Conservation (phyloP, 2,113 vertebrate genomes). For the Gymnobelideus leadbeateri region DNA sequence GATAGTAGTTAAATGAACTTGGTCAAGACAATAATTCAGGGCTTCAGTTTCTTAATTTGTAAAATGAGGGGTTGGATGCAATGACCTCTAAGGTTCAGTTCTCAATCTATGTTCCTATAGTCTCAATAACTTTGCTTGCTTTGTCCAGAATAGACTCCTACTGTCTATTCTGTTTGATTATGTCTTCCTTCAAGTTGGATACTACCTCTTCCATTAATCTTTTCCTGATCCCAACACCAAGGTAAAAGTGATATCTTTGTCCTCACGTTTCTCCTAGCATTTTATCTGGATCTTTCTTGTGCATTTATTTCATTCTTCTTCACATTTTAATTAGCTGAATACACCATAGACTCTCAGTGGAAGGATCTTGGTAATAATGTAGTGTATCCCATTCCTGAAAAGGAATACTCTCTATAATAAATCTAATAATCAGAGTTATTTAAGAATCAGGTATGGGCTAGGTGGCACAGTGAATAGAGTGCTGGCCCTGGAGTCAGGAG, state of each 20-base stretch:
- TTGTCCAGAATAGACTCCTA: not conserved
- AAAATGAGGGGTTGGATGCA: not conserved
- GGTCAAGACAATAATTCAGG: not conserved
- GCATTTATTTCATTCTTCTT: not conserved
- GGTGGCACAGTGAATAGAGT: no score
- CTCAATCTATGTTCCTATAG: not conserved
- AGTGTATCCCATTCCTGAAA: not conserved
- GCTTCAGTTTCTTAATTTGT: not conserved
- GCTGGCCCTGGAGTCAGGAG: no score
- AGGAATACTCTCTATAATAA: not conserved
- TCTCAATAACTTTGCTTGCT: not conserved
- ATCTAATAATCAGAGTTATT: not conserved
- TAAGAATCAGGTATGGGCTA: not conserved
- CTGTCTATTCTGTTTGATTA: not conserved
- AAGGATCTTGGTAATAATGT: not conserved
- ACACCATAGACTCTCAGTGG: not conserved
- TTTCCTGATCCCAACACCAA: not conserved
- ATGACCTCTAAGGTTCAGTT: not conserved
- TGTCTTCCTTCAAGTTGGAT: not conserved
- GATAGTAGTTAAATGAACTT: not conserved
- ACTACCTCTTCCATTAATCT: not conserved
- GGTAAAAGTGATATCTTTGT: not conserved
- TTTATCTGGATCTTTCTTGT: not conserved
- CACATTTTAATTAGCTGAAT: not conserved
- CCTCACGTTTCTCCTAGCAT: not conserved